These are phyloP conservation scores for Spatulosminthurus flaviceps DNA, from an alignment of 2,888 invertebrate species.

Conservation along the genomic window DNA sequence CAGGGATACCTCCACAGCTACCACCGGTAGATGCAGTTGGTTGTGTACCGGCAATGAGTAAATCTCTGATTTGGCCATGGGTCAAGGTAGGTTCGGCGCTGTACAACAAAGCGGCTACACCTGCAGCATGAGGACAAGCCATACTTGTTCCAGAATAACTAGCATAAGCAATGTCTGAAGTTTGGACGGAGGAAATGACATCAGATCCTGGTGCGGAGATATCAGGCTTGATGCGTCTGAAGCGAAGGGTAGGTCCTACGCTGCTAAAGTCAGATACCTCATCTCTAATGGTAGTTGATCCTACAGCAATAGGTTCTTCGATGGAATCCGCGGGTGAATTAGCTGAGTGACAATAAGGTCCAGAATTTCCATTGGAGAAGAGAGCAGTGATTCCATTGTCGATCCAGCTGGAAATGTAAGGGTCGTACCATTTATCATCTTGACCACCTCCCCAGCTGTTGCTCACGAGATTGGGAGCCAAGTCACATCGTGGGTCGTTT, in stretches of 20 bases:
- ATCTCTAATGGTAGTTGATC: background rate
- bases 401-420: background rate
- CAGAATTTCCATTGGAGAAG: constrained; percentile 22
- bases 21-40: background rate
- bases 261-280: constrained; percentile 41
- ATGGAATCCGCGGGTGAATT: constrained; percentile 33
- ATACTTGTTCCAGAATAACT: constrained; percentile 52
- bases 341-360: constrained; percentile 27
- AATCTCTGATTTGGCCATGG: constrained; percentile 26
- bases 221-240: constrained; percentile 65
- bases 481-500: background rate
- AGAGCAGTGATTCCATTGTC: constrained; percentile 19
- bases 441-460: constrained; percentile 37
- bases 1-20: constrained; percentile 45
- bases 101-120: constrained; percentile 48
- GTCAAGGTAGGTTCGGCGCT: constrained; percentile 23
- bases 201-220: constrained; percentile 52
- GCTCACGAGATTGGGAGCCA: constrained; percentile 23
- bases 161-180: constrained; percentile 44
- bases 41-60: constrained; percentile 11
- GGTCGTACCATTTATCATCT: background rate
- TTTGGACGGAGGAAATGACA: constrained; percentile 48
- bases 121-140: constrained; percentile 52
- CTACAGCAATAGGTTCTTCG: constrained; percentile 24
- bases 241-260: constrained; percentile 62